These are phyloP conservation scores for Raja brachyura DNA, from an alignment of 2,113 vertebrate genomes.

Conservation along the genomic window DNA sequence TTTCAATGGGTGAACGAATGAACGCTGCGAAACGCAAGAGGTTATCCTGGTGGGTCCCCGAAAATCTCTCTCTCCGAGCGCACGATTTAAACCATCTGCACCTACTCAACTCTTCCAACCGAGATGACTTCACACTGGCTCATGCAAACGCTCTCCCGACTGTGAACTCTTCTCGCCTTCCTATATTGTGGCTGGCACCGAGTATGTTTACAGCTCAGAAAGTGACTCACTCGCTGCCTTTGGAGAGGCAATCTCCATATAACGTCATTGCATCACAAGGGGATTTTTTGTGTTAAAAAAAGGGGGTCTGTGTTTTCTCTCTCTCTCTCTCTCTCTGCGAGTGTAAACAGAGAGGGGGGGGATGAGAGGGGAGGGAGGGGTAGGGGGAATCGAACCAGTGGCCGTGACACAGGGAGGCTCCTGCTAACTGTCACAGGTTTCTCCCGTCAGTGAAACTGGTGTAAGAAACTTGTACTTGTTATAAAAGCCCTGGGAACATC, in stretches of 20 bases:
- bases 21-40: background rate
- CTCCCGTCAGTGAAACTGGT: background rate
- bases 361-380: too few relatives aligned
- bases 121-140: conserved; percentile 10
- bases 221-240: background rate
- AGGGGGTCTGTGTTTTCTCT: background rate
- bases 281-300: conserved; percentile 16
- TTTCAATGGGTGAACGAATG: conserved; percentile 7
- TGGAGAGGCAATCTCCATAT: conserved; percentile 11
- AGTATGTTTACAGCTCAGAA: conserved; percentile 2
- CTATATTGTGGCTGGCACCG: conserved; percentile 19
- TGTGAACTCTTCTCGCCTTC: background rate
- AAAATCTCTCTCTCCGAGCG: background rate
- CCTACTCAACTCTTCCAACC: background rate
- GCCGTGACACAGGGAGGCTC: conserved; percentile 2
- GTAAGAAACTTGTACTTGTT: background rate
- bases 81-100: conserved; percentile 3
- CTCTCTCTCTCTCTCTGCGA: background rate
- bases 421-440: background rate
- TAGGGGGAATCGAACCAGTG: background rate
- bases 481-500: background rate
- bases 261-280: conserved; percentile 33
- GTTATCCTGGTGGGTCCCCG: background rate
- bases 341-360: background rate
- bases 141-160: background rate